Conservation (phyloP, 2,888 invertebrate species). For the Argyresthia goedartella region DNA sequence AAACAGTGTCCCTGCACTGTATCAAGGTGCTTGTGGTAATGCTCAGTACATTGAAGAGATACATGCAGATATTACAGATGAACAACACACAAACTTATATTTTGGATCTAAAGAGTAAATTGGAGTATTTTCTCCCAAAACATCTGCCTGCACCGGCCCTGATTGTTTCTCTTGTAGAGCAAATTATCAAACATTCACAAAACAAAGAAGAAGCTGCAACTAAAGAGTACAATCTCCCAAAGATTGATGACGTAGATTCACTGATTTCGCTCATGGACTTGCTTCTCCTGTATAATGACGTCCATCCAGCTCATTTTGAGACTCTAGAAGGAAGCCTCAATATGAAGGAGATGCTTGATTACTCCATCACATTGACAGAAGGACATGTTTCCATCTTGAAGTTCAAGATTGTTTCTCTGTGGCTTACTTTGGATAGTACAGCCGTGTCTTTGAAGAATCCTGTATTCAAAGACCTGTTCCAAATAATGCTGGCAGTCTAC, state of each 20-base stretch:
- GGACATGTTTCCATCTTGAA: slow-evolving; percentile 41
- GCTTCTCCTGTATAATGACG: slow-evolving; percentile 48
- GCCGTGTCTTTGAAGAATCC: slow-evolving; percentile 61
- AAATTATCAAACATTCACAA: slow-evolving; percentile 25
- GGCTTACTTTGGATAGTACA: slow-evolving; percentile 56
- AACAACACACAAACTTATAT: slow-evolving; percentile 22
- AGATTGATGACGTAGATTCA: slow-evolving; percentile 35
- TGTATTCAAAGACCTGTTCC: slow-evolving; percentile 66
- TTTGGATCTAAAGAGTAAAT: slow-evolving; percentile 40
- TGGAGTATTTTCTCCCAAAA: slow-evolving; percentile 57
- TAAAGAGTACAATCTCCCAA: slow-evolving; percentile 40
- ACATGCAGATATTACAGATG: slow-evolving; percentile 61
- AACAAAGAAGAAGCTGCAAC: slow-evolving; percentile 24
- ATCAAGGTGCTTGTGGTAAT: slow-evolving; percentile 67
- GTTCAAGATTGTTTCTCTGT: slow-evolving; percentile 57
- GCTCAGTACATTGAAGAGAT: slow-evolving; percentile 59
- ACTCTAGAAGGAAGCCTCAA: slow-evolving; percentile 53
- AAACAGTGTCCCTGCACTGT: slow-evolving; percentile 53
- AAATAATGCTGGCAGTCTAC: slow-evolving; percentile 70
- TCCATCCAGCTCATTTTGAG: slow-evolving; percentile 55
- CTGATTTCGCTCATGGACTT: slow-evolving; percentile 46
- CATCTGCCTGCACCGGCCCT: slow-evolving; percentile 46
- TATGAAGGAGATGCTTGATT: slow-evolving; percentile 50
- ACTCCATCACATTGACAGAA: slow-evolving; percentile 31
- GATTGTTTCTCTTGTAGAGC: slow-evolving; percentile 41